A percentile compares a stretch with the other conserved stretches of the same genome.
Evolutionary conservation across 2,797 vertebrate genomes (phyloP).

Genomic region (Oryzias sinensis): DNA sequence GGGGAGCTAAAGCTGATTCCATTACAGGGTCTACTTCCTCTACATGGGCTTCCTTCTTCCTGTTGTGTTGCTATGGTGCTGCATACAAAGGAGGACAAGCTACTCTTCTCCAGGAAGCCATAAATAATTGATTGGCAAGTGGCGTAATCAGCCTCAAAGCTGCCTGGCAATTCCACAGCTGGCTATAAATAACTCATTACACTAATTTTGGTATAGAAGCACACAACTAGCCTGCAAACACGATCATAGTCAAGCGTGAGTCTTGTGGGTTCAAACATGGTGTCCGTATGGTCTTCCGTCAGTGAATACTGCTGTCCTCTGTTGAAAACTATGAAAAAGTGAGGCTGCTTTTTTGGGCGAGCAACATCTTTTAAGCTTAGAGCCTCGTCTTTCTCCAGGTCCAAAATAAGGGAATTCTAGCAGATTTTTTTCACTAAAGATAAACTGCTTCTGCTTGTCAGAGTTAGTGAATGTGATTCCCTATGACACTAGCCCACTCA

Average conservation of each 20-base stretch:
- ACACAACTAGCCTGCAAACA: slow-evolving; percentile 59
- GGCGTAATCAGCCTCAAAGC: slow-evolving; percentile 74
- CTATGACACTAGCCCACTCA: slow-evolving; percentile 48
- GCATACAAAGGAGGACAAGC: slow-evolving; percentile 75
- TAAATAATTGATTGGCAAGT: slow-evolving; percentile 81
- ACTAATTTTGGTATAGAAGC: slow-evolving; percentile 74
- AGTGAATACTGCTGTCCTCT: slow-evolving; percentile 3
- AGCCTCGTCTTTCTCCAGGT: slow-evolving; percentile 1
- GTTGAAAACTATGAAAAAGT: slow-evolving; percentile 6
- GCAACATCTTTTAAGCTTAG: slow-evolving; percentile 15
- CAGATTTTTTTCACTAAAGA: slow-evolving; percentile 40
- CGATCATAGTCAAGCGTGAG: slow-evolving; percentile 67
- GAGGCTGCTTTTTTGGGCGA: slow-evolving; percentile 9
- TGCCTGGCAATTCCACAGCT: slow-evolving; percentile 73
- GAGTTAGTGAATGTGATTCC: slow-evolving; percentile 54
- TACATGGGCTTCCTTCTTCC: slow-evolving; percentile 72
- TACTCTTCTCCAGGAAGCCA: slow-evolving; percentile 74
- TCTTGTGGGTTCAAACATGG: slow-evolving; percentile 43
- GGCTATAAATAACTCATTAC: slow-evolving; percentile 81
- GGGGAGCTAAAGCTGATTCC: slow-evolving; percentile 47
- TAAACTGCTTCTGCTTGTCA: slow-evolving; percentile 43
- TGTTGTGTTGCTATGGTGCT: slow-evolving; percentile 81
- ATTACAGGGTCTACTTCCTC: slow-evolving; percentile 70
- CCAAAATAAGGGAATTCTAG: slow-evolving; percentile 21
- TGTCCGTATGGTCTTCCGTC: slow-evolving; percentile 35